Base-by-base conservation (phyloP, 2,797 vertebrate species). In the Semotilus atromaculatus region DNA sequence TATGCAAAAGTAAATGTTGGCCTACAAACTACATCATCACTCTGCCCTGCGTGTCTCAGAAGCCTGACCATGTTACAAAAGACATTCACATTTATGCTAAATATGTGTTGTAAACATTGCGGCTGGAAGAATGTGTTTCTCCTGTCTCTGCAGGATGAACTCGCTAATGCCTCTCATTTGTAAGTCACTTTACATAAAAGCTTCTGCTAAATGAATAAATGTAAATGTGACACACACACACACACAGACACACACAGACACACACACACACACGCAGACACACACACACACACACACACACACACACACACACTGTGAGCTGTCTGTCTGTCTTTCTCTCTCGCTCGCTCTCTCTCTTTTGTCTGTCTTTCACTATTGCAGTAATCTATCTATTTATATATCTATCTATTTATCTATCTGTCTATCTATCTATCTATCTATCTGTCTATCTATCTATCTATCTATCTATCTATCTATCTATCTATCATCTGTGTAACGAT, bases 141-240 rank as follows among this genome's bases (percentile, higher is more conserved):
- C 66, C 66, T 16, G 68, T 43, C 38, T 71, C 68, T 45, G 38
- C 38, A 67, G 21, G 10, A 13, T 14, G 13, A 8, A 43, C 29
- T 48, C 7, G 0, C 70, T 73, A 6, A 29, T 73, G 68, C 14
- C 16, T 9, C 40, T 48, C 70, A 72, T 48, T 72, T 72, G 43
- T 29, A 3, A 72, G 43, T 19, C 70, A 48, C 70, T 72, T 72
- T 48, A 29, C n/a, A 72, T 72, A 48, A 48, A 72, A 72, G 70
- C 43, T 72, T 72, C 70, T 48, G 3, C 7, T 48, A 48, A 72
- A 48, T 48, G n/a, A 45, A 29, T 72, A 45, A 45, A 72, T 29
- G 70, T 72, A 72, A 45, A 45, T 72, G 40, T 1, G 3, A 72
- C 70, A 72, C 38, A 71, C 23, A 70, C 23, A 43, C 11, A 43